Evolutionary conservation across 2,888 invertebrate species (phyloP).

Genomic region (Heteropelma amictum): DNA sequence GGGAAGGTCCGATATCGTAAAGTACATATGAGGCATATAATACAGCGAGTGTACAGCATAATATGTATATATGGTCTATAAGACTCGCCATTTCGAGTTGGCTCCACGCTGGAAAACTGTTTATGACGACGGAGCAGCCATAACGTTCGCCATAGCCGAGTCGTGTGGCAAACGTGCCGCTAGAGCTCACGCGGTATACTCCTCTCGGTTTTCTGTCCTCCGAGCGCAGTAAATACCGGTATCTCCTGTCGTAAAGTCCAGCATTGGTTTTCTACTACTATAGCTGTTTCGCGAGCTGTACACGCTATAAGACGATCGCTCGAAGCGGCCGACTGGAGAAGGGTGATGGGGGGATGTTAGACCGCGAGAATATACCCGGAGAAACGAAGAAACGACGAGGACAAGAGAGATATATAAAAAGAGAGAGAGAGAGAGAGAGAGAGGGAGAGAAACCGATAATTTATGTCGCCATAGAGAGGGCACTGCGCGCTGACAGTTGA

Average conservation of each 20-base stretch:
- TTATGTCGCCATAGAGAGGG: constrained; percentile 71
- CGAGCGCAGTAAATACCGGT: constrained; percentile 67
- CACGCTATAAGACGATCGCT: constrained; percentile 15
- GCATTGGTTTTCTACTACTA: constrained; percentile 68
- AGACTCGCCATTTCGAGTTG: constrained; percentile 48
- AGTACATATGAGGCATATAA: constrained; percentile 24
- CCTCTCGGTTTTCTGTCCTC: constrained; percentile 47
- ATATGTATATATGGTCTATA: constrained; percentile 15
- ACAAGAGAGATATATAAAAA: constrained; percentile 22
- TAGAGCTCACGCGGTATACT: constrained; percentile 35
- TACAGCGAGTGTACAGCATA: background rate
- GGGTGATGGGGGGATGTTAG: constrained; percentile 34
- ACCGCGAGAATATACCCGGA: constrained; percentile 25
- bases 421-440: constrained; percentile 39
- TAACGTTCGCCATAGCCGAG: constrained; percentile 56
- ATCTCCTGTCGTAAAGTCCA: constrained; percentile 69
- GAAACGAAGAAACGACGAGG: constrained; percentile 40
- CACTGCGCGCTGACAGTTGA: constrained; percentile 75
- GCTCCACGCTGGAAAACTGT: constrained; percentile 58
- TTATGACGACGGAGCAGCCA: constrained; percentile 58
- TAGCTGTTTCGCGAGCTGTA: background rate
- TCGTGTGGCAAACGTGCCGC: constrained; percentile 62
- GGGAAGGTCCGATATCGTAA: constrained; percentile 25
- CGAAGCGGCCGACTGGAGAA: constrained; percentile 34
- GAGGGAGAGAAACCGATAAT: constrained; percentile 67